phyloP scores from a whole-genome alignment of 2,113 vertebrate species.

The Crotalus horridus region DNA sequence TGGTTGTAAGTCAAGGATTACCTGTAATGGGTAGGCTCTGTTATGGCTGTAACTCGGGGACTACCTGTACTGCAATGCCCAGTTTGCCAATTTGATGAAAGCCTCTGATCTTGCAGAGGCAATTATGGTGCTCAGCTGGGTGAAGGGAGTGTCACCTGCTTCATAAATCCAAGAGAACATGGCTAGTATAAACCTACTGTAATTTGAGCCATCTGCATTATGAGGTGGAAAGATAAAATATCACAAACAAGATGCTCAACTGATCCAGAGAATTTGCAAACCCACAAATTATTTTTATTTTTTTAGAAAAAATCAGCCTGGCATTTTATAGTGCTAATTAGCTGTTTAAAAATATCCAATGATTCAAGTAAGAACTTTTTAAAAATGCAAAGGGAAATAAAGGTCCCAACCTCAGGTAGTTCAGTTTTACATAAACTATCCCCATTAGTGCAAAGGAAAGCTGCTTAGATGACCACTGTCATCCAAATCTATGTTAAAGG shows the following conservation, averaged over 20 bases:
- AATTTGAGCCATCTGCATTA: not conserved
- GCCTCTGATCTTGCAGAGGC: not conserved
- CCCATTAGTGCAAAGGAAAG: not conserved
- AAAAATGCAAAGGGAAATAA: not conserved
- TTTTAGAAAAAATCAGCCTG: not conserved
- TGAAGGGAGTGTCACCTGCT: not conserved
- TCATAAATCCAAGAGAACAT: not conserved
- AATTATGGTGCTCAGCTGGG: not conserved
- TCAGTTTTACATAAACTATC: not conserved
- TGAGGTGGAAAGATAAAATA: not conserved
- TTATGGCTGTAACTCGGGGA: not conserved
- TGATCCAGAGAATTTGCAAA: not conserved
- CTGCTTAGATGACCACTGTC: not conserved
- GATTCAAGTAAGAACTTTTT: not conserved
- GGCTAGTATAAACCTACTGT: not conserved
- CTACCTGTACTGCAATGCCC: not conserved
- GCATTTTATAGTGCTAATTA: not conserved
- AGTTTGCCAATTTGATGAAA: not conserved
- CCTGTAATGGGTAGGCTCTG: no score
- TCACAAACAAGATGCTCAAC: not conserved
- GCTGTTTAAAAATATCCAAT: not conserved
- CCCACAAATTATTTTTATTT: not conserved
- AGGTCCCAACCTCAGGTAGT: not conserved
- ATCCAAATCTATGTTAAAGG: not conserved
- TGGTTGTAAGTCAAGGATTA: no score